phyloP scores from a whole-genome alignment of 2,113 vertebrate species.

The Chlorocebus sabaeus region DNA sequence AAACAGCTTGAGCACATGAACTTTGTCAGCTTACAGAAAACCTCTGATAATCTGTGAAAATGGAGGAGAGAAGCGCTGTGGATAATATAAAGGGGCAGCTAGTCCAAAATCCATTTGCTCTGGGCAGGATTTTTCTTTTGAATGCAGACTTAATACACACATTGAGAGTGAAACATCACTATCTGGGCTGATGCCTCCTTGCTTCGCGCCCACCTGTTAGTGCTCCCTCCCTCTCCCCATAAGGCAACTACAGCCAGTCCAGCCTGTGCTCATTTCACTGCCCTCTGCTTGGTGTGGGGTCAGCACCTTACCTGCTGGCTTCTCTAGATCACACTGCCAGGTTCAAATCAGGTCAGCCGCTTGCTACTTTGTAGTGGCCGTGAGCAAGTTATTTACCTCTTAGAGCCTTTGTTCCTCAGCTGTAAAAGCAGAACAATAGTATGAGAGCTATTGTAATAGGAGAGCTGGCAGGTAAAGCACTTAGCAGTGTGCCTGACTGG shows the following conservation, averaged over 20 bases:
- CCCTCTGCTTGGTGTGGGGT: not conserved
- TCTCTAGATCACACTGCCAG: not conserved
- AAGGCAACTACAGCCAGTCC: not conserved
- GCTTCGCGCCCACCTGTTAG: not conserved
- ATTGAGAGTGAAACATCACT: not conserved
- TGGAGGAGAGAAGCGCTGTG: not conserved
- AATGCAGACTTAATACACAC: not conserved
- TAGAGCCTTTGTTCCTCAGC: slow-evolving; percentile 41
- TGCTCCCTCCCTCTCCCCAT: not conserved
- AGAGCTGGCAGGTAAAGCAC: slow-evolving; percentile 5
- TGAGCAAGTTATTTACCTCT: slow-evolving; percentile 39
- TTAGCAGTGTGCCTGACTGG: not conserved
- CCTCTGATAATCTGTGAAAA: slow-evolving; percentile 20
- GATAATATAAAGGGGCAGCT: not conserved
- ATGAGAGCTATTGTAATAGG: not conserved
- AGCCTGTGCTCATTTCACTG: not conserved
- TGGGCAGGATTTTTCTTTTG: not conserved
- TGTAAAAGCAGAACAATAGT: slow-evolving; percentile 29
- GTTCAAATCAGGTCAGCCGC: slow-evolving; percentile 42
- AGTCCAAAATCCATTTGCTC: not conserved
- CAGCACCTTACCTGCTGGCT: not conserved
- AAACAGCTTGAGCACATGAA: not conserved
- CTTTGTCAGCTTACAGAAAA: slow-evolving; percentile 34
- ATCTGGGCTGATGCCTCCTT: not conserved
- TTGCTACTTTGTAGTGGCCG: not conserved